Conservation (phyloP, 2,888 invertebrate species). For the Endomychus coccineus region DNA sequence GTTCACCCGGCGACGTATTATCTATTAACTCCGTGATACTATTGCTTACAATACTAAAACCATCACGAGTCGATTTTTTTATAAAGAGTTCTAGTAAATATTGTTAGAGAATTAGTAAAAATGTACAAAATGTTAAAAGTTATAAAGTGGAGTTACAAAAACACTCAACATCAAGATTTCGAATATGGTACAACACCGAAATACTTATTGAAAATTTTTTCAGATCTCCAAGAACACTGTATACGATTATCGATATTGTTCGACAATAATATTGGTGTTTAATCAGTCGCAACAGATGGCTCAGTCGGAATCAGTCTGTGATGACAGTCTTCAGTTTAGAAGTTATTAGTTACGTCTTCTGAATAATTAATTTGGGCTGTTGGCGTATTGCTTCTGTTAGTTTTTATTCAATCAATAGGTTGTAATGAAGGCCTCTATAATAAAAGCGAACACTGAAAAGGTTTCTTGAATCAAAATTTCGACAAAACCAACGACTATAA, state of each 20-base stretch:
- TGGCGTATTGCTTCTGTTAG: conserved; percentile 14
- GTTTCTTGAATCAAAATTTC: too few relatives aligned
- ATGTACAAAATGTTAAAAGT: conserved; percentile 11
- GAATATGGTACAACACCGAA: conserved; percentile 10
- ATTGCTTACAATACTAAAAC: too few relatives aligned
- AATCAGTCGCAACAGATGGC: conserved; percentile 33
- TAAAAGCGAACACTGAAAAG: too few relatives aligned
- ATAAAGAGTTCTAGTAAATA: too few relatives aligned
- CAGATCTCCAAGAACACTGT: conserved; percentile 8
- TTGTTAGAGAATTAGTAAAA: too few relatives aligned
- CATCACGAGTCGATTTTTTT: too few relatives aligned
- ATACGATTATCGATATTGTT: conserved; percentile 12
- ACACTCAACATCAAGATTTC: conserved; percentile 12
- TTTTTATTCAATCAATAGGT: too few relatives aligned
- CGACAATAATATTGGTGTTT: conserved; percentile 33
- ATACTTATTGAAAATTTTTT: conserved; percentile 5
- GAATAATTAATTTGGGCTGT: conserved; percentile 21
- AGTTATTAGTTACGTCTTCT: too few relatives aligned
- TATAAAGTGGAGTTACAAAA: conserved; percentile 12
- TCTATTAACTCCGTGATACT: too few relatives aligned
- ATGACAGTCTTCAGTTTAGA: conserved; percentile 41
- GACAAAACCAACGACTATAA: too few relatives aligned
- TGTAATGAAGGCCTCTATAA: too few relatives aligned
- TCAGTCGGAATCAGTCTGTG: conserved; percentile 42
- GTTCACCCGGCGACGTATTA: too few relatives aligned